Percentiles rank a stretch among this genome's conserved stretches.
Conservation (phyloP, 30 jellyfish, hydroid and myxozoan genomes). For the Mastigias papua region DNA sequence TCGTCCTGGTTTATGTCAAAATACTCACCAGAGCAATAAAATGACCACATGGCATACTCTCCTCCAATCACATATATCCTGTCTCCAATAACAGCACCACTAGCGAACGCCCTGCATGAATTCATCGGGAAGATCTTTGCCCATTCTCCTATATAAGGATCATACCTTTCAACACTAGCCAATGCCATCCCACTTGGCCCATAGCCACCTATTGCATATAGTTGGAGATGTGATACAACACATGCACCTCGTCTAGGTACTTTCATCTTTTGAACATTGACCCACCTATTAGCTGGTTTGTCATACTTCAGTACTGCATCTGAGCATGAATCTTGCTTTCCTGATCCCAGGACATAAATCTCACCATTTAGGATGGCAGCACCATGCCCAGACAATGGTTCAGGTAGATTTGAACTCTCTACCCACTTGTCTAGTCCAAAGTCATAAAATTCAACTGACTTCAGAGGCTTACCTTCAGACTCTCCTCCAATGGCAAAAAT, state of each 20-base stretch:
- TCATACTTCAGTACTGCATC: slow-evolving; percentile 80
- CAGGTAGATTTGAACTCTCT: slow-evolving; percentile 59
- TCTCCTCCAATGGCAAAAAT: slow-evolving; percentile 91
- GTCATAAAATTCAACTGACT: slow-evolving; percentile 70
- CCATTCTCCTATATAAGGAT: slow-evolving; percentile 95
- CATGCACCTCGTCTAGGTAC: slow-evolving; percentile 97
- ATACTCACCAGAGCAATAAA: slow-evolving; percentile 96
- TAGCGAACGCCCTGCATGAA: slow-evolving; percentile 95
- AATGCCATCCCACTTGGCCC: slow-evolving; percentile 91
- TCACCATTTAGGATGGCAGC: slow-evolving; percentile 90
- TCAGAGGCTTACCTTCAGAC: slow-evolving; percentile 62
- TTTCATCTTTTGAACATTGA: slow-evolving; percentile 65
- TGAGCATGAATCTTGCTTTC: slow-evolving; percentile 67
- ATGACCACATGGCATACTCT: slow-evolving; percentile 99
- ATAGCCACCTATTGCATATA: slow-evolving; percentile 98
- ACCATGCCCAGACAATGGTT: slow-evolving; percentile 79
- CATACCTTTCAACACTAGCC: slow-evolving; percentile 97
- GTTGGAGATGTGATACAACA: slow-evolving; percentile 85
- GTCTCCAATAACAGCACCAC: slow-evolving; percentile 92
- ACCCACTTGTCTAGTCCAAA: slow-evolving; percentile 87
- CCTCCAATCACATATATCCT: slow-evolving; percentile 96
- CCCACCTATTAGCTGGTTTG: slow-evolving; percentile 63
- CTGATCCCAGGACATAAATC: slow-evolving; percentile 92
- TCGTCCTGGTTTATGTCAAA: slow-evolving; percentile 90
- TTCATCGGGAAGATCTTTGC: slow-evolving; percentile 95